phyloP scores from a whole-genome alignment of 2,113 vertebrate species.

The Meles meles region DNA sequence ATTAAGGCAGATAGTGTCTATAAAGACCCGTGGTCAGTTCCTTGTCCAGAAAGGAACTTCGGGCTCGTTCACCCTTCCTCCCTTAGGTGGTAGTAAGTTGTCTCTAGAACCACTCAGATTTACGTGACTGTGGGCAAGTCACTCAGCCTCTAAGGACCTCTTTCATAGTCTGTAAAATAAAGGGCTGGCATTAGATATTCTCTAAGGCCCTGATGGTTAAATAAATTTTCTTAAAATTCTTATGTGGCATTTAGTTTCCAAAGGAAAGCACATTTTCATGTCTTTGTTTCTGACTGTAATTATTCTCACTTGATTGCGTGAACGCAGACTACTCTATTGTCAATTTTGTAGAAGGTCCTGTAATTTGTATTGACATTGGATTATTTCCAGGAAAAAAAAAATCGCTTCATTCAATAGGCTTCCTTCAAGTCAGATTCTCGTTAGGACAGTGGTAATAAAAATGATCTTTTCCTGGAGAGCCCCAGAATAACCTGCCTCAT shows the following conservation, averaged over 20 bases:
- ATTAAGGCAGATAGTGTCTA: background rate
- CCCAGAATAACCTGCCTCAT: background rate
- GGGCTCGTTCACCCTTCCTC: background rate
- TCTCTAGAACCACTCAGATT: background rate
- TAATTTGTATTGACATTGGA: conserved; percentile 45
- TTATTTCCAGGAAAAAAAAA: conserved; percentile 38
- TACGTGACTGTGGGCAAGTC: background rate
- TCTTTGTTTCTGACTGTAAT: conserved; percentile 49
- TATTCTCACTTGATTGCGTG: conserved; percentile 31
- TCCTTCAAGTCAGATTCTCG: conserved; percentile 37
- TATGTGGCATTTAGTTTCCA: conserved; percentile 12
- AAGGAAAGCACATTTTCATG: conserved; percentile 27
- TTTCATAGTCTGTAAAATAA: background rate
- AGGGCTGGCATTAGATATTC: background rate
- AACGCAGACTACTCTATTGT: conserved; percentile 28
- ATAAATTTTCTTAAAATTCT: conserved; percentile 15
- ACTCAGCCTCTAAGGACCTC: background rate
- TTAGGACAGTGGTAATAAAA: background rate
- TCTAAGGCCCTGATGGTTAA: background rate
- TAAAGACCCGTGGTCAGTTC: background rate
- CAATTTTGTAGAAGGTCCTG: conserved; percentile 44
- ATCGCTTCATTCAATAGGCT: conserved; percentile 1
- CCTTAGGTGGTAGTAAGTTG: background rate
- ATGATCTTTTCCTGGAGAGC: background rate
- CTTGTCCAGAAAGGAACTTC: background rate